Conservation (phyloP, 2,888 invertebrate species). For the Pseudanteris insignis region DNA sequence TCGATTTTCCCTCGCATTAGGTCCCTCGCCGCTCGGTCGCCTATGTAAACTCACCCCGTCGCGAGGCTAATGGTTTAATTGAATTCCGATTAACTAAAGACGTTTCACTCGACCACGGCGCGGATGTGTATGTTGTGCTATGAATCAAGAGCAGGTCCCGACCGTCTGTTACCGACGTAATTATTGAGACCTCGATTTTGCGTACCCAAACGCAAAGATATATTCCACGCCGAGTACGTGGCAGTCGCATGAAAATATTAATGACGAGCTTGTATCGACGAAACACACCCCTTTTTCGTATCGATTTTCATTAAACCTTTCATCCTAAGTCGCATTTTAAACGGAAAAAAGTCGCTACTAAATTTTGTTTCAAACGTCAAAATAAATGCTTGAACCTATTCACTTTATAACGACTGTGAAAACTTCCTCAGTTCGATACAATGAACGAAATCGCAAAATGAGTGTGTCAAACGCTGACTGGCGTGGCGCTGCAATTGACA, state of each 20-base stretch:
- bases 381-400: too few species aligned
- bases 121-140: slow-evolving; percentile 54
- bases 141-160: slow-evolving; percentile 62
- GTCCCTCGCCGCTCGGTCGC: slow-evolving; percentile 36
- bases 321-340: slow-evolving; percentile 22
- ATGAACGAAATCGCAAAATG: slow-evolving; percentile 20
- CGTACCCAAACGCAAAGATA: slow-evolving; percentile 48
- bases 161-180: slow-evolving; percentile 59
- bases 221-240: slow-evolving; percentile 46
- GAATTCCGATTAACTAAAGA: slow-evolving; percentile 65
- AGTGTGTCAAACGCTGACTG: slow-evolving; percentile 31
- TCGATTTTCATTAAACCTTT: too few species aligned
- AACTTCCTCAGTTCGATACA: slow-evolving; percentile 15
- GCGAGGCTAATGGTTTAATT: slow-evolving; percentile 59
- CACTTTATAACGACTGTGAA: too few species aligned
- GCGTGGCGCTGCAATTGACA: slow-evolving; percentile 45
- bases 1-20: slow-evolving; percentile 55
- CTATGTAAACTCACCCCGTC: slow-evolving; percentile 36
- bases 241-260: slow-evolving; percentile 59
- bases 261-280: slow-evolving; percentile 47
- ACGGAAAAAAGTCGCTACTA: background rate
- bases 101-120: slow-evolving; percentile 49
- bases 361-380: too few species aligned
- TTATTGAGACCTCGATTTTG: slow-evolving; percentile 62
- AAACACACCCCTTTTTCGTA: slow-evolving; percentile 19